A percentile compares a stretch with the other conserved stretches of the same genome.
These are phyloP conservation scores for Lepidonotus clava DNA, from an alignment of 2,888 invertebrate genomes.

Conservation along the genomic window DNA sequence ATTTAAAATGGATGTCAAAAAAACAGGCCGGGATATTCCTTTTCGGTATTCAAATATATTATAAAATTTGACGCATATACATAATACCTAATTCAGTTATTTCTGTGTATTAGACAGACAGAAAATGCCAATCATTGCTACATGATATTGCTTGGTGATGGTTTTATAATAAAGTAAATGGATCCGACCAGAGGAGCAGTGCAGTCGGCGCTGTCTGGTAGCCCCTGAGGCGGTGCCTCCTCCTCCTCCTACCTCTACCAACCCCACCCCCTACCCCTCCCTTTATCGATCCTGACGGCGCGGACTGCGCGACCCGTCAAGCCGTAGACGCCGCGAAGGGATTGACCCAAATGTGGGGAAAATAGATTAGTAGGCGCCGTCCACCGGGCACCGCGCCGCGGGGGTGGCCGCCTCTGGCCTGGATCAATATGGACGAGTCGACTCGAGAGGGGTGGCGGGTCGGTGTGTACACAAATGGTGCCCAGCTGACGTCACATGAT, in stretches of 20 bases:
- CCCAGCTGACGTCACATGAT: not conserved
- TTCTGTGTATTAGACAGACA: too few species aligned
- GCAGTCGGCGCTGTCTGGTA: not conserved
- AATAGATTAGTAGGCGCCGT: conserved; percentile 32
- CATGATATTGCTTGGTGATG: too few species aligned
- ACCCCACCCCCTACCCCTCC: not conserved
- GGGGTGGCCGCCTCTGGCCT: conserved; percentile 33
- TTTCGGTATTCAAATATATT: too few species aligned
- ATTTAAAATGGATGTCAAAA: too few species aligned
- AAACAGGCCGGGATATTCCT: too few species aligned
- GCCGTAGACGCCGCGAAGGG: conserved; percentile 15
- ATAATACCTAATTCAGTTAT: too few species aligned
- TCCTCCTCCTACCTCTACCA: not conserved
- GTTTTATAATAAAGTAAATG: too few species aligned
- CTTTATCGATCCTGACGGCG: not conserved
- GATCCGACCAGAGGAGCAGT: not conserved
- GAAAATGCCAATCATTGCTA: too few species aligned
- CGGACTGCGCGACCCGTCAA: conserved; percentile 18
- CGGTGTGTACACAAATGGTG: conserved; percentile 25
- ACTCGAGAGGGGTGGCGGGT: not conserved
- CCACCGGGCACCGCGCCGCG: not conserved
- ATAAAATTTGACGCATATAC: too few species aligned
- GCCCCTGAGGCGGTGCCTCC: not conserved
- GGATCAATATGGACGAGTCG: conserved; percentile 41
- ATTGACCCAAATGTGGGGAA: conserved; percentile 43